These are phyloP conservation scores for Flabesymbios commensalis DNA, from an alignment of 2,888 invertebrate species.

Conservation along the genomic window DNA sequence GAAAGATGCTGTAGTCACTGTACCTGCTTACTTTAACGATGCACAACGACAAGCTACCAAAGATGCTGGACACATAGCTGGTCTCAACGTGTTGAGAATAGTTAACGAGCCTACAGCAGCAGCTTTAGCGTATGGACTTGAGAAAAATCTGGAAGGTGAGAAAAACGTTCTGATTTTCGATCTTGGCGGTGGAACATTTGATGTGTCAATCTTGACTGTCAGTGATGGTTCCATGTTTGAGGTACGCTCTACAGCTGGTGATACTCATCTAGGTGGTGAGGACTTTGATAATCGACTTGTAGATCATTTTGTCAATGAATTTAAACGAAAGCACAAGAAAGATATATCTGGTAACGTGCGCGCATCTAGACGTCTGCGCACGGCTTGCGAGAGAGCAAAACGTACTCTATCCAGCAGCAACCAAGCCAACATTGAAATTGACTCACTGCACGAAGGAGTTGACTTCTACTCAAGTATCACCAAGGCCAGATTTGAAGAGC, in stretches of 20 bases:
- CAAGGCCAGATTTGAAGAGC: constrained; percentile 53
- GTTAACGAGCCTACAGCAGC: constrained; percentile 69
- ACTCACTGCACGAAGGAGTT: constrained; percentile 49
- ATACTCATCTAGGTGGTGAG: constrained; percentile 55
- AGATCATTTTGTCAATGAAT: constrained; percentile 47
- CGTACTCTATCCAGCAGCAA: constrained; percentile 48
- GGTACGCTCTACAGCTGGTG: constrained; percentile 54
- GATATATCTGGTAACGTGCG: constrained; percentile 43
- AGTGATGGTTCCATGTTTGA: constrained; percentile 63
- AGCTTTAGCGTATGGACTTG: constrained; percentile 68
- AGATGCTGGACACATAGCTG: constrained; percentile 60
- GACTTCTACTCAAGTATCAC: constrained; percentile 55
- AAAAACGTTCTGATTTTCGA: constrained; percentile 67
- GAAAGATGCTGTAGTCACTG: constrained; percentile 50
- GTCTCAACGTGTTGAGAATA: constrained; percentile 60
- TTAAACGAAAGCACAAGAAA: constrained; percentile 47
- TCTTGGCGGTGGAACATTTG: constrained; percentile 64
- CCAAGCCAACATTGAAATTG: constrained; percentile 55
- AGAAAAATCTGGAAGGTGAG: constrained; percentile 63
- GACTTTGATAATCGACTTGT: constrained; percentile 53
- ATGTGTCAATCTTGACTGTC: constrained; percentile 64
- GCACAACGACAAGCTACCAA: constrained; percentile 97
- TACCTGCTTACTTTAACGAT: constrained; percentile 87
- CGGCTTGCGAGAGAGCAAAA: constrained; percentile 54
- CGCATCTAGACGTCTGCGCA: constrained; percentile 48